phyloP scores from a whole-genome alignment of 2,797 vertebrate genomes.

The Myotis daubentonii region DNA sequence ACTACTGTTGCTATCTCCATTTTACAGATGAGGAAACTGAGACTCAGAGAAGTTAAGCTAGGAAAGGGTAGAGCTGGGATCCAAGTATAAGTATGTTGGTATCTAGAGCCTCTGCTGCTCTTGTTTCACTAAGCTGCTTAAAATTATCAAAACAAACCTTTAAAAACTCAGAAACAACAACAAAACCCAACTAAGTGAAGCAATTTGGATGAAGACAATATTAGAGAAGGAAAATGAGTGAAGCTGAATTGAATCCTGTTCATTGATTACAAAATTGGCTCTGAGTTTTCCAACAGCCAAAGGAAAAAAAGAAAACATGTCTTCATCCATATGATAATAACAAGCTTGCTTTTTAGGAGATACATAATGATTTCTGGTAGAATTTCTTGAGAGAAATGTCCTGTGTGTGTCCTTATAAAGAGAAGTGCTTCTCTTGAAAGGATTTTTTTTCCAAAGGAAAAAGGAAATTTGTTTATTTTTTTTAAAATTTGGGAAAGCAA shows the following conservation, averaged over 20 bases:
- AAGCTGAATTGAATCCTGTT: background rate
- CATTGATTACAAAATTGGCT: background rate
- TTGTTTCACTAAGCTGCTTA: background rate
- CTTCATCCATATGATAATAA: slow-evolving; percentile 45
- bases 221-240: background rate
- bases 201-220: background rate
- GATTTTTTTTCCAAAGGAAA: slow-evolving; percentile 14
- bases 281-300: slow-evolving; percentile 13
- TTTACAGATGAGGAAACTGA: slow-evolving; percentile 57
- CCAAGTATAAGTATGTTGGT: background rate
- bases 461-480: slow-evolving; percentile 53
- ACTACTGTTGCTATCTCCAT: background rate
- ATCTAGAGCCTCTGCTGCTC: background rate
- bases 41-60: background rate
- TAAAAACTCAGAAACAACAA: background rate
- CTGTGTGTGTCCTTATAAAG: slow-evolving; percentile 16
- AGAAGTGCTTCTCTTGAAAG: slow-evolving; percentile 32
- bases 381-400: slow-evolving; percentile 55
- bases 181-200: background rate
- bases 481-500: slow-evolving; percentile 23
- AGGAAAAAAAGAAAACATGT: slow-evolving; percentile 2
- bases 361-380: slow-evolving; percentile 43
- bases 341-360: slow-evolving; percentile 44
- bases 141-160: slow-evolving; percentile 30
- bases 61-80: background rate